These are phyloP conservation scores for Bugula neritina DNA, from an alignment of 2,888 invertebrate genomes.

Conservation along the genomic window DNA sequence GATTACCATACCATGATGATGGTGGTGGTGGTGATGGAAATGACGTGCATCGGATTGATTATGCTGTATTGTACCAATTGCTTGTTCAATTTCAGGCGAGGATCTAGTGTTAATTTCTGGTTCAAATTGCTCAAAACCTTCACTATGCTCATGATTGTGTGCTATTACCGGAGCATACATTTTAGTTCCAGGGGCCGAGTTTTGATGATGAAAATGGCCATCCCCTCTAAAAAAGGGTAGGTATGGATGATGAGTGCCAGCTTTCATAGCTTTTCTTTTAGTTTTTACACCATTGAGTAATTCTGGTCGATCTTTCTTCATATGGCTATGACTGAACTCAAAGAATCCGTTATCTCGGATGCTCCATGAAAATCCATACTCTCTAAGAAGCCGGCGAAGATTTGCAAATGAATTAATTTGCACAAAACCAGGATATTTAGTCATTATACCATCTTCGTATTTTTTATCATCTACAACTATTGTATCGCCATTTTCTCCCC, in stretches of 20 bases:
- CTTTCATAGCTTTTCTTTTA: slow-evolving; percentile 32
- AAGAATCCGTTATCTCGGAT: slow-evolving; percentile 33
- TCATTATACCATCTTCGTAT: slow-evolving; percentile 25
- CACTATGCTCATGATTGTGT: slow-evolving; percentile 1
- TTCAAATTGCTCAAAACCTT: slow-evolving; percentile 9
- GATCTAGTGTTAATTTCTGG: neutral
- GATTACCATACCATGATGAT: too few species aligned
- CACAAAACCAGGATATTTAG: slow-evolving; percentile 34
- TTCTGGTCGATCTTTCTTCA: slow-evolving; percentile 35
- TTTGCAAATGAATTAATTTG: slow-evolving; percentile 45
- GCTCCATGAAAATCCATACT: slow-evolving; percentile 45
- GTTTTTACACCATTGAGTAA: slow-evolving; percentile 33
- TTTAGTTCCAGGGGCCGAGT: neutral
- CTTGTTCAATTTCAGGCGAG: slow-evolving; percentile 24
- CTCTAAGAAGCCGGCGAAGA: slow-evolving; percentile 44
- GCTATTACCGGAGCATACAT: neutral
- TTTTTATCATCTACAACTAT: slow-evolving; percentile 33
- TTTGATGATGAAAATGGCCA: slow-evolving; percentile 10
- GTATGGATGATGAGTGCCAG: slow-evolving; percentile 31
- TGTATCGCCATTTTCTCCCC: slow-evolving; percentile 38
- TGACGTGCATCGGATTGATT: slow-evolving; percentile 1
- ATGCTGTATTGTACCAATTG: slow-evolving; percentile 24
- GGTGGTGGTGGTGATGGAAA: slow-evolving; percentile 18
- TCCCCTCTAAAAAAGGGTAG: slow-evolving; percentile 17
- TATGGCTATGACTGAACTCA: slow-evolving; percentile 41